Evolutionary conservation across 2,113 vertebrate species (phyloP), one percentile per base, ranked within the genome.

Genomic region (Marmota monax): DNA sequence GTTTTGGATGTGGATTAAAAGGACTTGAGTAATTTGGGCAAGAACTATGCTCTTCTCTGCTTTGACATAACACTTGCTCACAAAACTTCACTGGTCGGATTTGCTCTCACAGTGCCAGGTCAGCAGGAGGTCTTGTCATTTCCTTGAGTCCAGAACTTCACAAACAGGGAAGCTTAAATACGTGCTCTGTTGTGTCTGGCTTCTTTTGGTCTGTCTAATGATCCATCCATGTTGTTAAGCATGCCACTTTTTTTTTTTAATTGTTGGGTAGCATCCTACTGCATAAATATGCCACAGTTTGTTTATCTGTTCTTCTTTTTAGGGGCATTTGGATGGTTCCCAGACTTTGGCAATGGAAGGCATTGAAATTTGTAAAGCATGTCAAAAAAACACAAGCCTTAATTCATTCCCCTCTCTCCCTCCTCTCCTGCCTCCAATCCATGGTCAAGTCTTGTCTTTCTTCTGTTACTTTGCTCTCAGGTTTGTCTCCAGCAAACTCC

Each of bases 11-110:
- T 20, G 42, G 42, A 42, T 17, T 23, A 67, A 67, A 90, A 87
- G 53, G 56, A 73, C 2, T 27, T 87, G 22, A 88, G 53, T 5
- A 48, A 14, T 39, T 63, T 4, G 9, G 73, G n/a, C 22, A 48
- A 51, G 32, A 84, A 29, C 16, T 34, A 12, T 74, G 17, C 27
- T 53, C 34, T 10, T 61, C 7, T 82, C 20, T 86, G 17, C 37
- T 69, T 45, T 23, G 23, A 53, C 18, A 17, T 4, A n/a, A 83
- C 1, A 58, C 53, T 25, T 39, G 65, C 12, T 65, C 27, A 23
- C 8, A 22, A 23, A 27, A 20, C 11, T 63, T 11, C 13, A 12
- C 9, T 0, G 16, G 17, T 27, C 7, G 0, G 42, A 76, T n/a
- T 2, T 9, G 53, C 16, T 72, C 63, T 51, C 10, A 27, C 53